These are phyloP conservation scores for Apodemus agrarius DNA, from an alignment of 2,797 vertebrate species.

Conservation along the genomic window DNA sequence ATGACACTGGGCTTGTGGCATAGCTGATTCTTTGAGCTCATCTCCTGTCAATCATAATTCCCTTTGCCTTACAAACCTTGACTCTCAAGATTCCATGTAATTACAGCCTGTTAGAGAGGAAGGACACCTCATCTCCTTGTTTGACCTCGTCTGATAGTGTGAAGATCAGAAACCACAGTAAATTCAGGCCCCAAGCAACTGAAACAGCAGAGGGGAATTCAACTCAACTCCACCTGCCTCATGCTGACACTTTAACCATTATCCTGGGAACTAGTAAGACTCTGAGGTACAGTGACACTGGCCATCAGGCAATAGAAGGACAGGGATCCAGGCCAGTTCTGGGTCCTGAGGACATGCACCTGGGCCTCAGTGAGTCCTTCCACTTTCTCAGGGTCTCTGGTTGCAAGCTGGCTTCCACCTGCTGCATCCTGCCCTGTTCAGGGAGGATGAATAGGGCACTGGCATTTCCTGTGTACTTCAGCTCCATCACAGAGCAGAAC, in stretches of 20 bases:
- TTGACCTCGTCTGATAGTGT: too few relatives aligned
- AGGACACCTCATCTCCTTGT: too few relatives aligned
- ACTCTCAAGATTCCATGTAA: too few relatives aligned
- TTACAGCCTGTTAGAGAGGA: too few relatives aligned
- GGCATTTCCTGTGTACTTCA: conserved; percentile 83
- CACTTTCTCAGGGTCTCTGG: conserved; percentile 87
- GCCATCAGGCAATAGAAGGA: fast-evolving
- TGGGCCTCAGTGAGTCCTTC: conserved; percentile 77
- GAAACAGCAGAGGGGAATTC: not conserved
- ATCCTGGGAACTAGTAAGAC: fast-evolving
- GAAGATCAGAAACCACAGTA: too few relatives aligned
- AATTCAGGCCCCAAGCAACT: too few relatives aligned
- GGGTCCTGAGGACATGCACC: conserved; percentile 36
- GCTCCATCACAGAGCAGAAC: too few relatives aligned
- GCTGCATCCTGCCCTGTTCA: conserved; percentile 88
- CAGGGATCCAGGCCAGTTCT: fast-evolving
- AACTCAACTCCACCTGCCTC: fast-evolving
- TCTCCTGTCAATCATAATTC: too few relatives aligned
- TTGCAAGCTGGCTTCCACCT: conserved; percentile 88
- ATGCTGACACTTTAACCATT: fast-evolving
- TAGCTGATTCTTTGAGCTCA: too few relatives aligned
- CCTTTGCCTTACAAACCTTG: too few relatives aligned
- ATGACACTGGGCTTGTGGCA: too few relatives aligned
- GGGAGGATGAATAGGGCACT: conserved; percentile 81
- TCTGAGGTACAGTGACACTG: not conserved